These are phyloP conservation scores for Lamellibrachia satsuma DNA, from an alignment of 2,888 invertebrate species.

Conservation along the genomic window DNA sequence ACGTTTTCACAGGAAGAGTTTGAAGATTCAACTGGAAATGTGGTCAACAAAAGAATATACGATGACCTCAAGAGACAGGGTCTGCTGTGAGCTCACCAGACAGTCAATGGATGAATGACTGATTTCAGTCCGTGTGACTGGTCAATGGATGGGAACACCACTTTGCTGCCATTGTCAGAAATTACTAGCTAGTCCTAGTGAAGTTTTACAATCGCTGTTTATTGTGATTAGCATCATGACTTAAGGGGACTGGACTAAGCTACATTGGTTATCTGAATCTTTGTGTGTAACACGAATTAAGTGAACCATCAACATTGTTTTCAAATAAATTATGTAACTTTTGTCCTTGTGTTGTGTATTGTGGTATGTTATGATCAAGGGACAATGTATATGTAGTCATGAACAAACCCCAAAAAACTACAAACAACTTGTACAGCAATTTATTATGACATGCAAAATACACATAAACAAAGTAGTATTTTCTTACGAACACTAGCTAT, in stretches of 20 bases:
- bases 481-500: neutral
- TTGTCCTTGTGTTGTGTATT: too few relatives aligned
- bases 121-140: conserved; percentile 47
- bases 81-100: conserved; percentile 72
- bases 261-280: too few relatives aligned
- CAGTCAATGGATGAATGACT: neutral
- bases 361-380: too few relatives aligned
- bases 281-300: too few relatives aligned
- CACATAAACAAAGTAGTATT: neutral
- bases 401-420: neutral
- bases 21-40: conserved; percentile 98
- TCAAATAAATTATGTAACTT: too few relatives aligned
- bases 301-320: too few relatives aligned
- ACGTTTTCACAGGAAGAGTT: conserved; percentile 85
- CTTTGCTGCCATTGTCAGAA: neutral
- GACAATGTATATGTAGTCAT: neutral
- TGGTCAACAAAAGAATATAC: conserved; percentile 96
- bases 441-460: neutral
- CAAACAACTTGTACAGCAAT: neutral
- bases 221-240: neutral
- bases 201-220: too few relatives aligned
- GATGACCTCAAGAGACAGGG: conserved; percentile 99
- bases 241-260: neutral
- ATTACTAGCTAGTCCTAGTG: too few relatives aligned
- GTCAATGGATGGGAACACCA: neutral